Conservation (phyloP, 37 sponge, comb jelly and placozoan species). For the Cliona cf. orientalis region DNA sequence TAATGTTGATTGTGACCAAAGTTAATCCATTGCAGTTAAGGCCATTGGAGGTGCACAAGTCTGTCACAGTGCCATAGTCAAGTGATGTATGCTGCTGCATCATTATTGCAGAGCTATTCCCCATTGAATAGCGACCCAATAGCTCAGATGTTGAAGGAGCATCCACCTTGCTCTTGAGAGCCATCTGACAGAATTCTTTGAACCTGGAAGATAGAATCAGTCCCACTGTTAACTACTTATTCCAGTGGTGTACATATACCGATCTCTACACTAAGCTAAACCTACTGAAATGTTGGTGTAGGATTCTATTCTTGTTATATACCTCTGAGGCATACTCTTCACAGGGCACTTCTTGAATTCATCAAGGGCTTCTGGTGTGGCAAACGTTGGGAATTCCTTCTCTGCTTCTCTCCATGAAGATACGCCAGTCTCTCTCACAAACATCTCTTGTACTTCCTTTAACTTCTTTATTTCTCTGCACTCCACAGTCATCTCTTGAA, state of each 20-base stretch:
- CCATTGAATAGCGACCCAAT: slow-evolving; percentile 7
- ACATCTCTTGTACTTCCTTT: slow-evolving; percentile 1
- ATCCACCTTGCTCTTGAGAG: slow-evolving; percentile 4
- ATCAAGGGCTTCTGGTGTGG: slow-evolving; percentile 5
- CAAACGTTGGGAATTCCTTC: not conserved
- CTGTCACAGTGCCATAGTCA: not conserved
- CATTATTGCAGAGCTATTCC: not conserved
- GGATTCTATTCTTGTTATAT: not conserved
- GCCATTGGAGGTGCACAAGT: not conserved
- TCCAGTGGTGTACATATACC: too few species aligned
- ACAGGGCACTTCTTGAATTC: slow-evolving; percentile 1
- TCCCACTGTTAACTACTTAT: not conserved
- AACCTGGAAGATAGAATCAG: not conserved
- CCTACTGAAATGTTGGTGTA: not conserved
- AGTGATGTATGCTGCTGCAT: not conserved
- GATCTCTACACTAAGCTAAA: too few species aligned
- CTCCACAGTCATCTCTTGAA: slow-evolving; percentile 1
- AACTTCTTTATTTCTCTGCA: slow-evolving; percentile 5
- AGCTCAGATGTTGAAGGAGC: not conserved
- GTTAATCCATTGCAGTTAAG: slow-evolving; percentile 1
- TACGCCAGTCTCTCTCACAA: slow-evolving; percentile 5
- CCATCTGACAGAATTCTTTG: slow-evolving; percentile 2
- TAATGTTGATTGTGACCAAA: not conserved
- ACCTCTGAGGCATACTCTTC: slow-evolving; percentile 6
- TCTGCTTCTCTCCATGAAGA: slow-evolving; percentile 1